Base-by-base conservation (phyloP, 2,888 invertebrate species). In the Harpalus rubripes region DNA sequence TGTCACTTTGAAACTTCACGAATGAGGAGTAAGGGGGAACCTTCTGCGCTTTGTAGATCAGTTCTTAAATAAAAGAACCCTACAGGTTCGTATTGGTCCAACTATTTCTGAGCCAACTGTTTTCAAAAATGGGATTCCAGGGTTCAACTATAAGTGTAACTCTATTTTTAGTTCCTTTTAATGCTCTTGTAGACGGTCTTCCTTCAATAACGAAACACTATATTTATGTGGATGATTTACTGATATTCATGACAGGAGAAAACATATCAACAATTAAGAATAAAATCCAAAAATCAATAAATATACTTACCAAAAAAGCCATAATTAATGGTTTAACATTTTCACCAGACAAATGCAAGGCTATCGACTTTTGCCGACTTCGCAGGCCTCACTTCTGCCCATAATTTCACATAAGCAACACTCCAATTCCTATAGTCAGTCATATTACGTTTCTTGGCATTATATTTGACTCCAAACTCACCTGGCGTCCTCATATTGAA, bases 121-220 rank as follows among this genome's bases (percentile, higher is more conserved):
- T 10, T 18, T 61, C 10, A 79, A 85, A 61, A 87, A 85, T 12
- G 84, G 84, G 1, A 82, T 87, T 10, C 82, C 84, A 86, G 65
- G 85, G 86, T 0, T 84, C 85, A 12, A 76, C 85, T 15, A 41
- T 85, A 0, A 85, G 85, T 72, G 84, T 85, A 0, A 85, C 84
- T 7, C 26, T 86, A 15, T 87, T 87, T 26, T 10, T 86, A 39
- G 76, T 85, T 41, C 84, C 80, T 10, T 81, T 86, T 4, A 86
- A 87, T 32, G 81, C 61, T 8, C 16, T 61, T 18, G 12, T 22
- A 61, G 61, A 61, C 0, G 3, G 7, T 61, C 16, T 61, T 1
- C 16, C 61, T 61, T 2, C 10, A 22, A 22, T 15, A 22, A 61
- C 22, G n/a, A 61, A 61, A 18, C 32, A 22, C 32, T 32, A 39